Evolutionary conservation across 2,888 invertebrate genomes (phyloP).

Genomic region (Trisateles emortualis): DNA sequence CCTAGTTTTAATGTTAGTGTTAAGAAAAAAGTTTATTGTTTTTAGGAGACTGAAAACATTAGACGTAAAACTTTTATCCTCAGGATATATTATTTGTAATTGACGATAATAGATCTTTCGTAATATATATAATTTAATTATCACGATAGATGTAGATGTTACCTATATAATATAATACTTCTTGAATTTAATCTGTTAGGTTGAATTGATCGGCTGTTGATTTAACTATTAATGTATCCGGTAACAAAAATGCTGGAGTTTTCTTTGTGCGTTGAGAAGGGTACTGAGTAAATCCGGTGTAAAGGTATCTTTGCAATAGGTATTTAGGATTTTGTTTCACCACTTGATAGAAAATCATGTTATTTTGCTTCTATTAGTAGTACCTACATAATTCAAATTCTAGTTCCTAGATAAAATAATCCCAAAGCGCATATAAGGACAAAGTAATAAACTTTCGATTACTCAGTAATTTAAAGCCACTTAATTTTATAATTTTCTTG

Average conservation of each 20-base stretch:
- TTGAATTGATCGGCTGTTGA: neutral
- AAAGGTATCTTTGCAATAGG: neutral
- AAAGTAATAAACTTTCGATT: constrained; percentile 30
- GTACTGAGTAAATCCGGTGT: neutral
- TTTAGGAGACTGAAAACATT: no score
- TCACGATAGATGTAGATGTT: no score
- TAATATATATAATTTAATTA: no score
- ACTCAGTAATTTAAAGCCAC: constrained; percentile 18
- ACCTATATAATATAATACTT: no score
- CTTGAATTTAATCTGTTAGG: neutral
- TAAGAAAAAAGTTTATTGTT: no score
- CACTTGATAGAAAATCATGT: neutral
- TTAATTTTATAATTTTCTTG: constrained; percentile 40
- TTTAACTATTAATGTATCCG: constrained; percentile 13
- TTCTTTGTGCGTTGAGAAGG: constrained; percentile 1
- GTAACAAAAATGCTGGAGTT: constrained; percentile 1
- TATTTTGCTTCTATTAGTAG: no score
- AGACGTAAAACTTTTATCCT: no score
- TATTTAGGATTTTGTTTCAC: neutral
- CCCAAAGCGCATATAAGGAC: no score
- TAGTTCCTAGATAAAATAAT: no score
- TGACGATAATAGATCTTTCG: no score
- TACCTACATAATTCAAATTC: no score
- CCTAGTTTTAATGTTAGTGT: neutral
- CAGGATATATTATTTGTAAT: no score